phyloP scores from a whole-genome alignment of 2,113 vertebrate species.

The Myotis brandtii region DNA sequence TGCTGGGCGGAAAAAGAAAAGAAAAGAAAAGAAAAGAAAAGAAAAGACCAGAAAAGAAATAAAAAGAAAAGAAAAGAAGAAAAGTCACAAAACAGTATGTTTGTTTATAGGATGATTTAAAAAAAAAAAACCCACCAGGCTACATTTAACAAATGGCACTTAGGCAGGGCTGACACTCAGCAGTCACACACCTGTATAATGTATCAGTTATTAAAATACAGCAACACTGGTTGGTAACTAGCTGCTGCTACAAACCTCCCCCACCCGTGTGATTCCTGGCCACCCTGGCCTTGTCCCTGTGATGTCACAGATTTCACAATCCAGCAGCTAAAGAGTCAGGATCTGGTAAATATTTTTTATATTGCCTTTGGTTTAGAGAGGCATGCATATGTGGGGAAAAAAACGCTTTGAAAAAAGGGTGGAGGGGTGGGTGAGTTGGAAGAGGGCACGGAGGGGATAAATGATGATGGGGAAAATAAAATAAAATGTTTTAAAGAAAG shows the following conservation, averaged over 20 bases:
- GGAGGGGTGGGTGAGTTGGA: no score
- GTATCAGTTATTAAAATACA: not conserved
- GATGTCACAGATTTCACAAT: not conserved
- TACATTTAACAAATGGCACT: not conserved
- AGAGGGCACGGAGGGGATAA: no score
- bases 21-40: not conserved
- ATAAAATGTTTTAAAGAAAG: not conserved
- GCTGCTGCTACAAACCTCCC: not conserved
- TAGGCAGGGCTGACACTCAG: not conserved
- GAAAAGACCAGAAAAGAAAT: no score
- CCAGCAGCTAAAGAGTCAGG: not conserved
- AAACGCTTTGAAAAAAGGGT: not conserved
- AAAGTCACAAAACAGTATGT: not conserved
- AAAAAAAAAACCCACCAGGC: not conserved
- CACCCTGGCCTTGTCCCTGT: not conserved
- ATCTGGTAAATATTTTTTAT: not conserved
- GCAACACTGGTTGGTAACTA: not conserved
- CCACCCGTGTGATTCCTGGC: not conserved
- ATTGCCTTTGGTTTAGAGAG: not conserved
- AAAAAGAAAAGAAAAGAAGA: not conserved
- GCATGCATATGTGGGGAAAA: not conserved
- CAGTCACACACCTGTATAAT: not conserved
- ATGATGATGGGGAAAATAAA: no score
- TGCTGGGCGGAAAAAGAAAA: not conserved
- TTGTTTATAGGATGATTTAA: not conserved